A percentile compares a stretch with the other conserved stretches of the same genome.
phyloP scores from a whole-genome alignment of 2,797 vertebrate species.

The Catostomus latipinnis region DNA sequence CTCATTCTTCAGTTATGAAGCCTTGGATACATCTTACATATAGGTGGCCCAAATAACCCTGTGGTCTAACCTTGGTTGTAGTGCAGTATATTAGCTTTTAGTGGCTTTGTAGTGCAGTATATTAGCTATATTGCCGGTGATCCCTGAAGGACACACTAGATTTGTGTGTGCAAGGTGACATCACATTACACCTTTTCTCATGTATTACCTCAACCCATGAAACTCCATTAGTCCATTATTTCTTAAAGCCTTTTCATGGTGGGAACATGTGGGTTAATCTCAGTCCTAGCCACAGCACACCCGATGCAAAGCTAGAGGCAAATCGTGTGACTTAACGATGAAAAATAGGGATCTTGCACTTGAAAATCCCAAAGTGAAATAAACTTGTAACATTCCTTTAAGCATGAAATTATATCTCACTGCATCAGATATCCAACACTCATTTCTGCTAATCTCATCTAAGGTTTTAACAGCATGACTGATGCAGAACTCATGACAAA shows the following conservation, averaged over 20 bases:
- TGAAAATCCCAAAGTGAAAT: slow-evolving; percentile 29
- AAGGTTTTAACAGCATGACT: slow-evolving; percentile 17
- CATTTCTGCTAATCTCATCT: slow-evolving; percentile 31
- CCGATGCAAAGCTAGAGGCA: slow-evolving; percentile 9
- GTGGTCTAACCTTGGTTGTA: slow-evolving; percentile 14
- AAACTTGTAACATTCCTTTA: slow-evolving; percentile 14
- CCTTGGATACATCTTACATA: not conserved
- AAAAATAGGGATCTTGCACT: slow-evolving; percentile 22
- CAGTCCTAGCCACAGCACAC: not conserved
- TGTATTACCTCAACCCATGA: slow-evolving; percentile 3
- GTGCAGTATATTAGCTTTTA: not conserved
- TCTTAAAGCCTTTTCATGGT: not conserved
- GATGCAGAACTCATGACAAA: slow-evolving; percentile 33
- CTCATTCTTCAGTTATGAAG: not conserved
- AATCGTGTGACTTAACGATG: slow-evolving; percentile 27
- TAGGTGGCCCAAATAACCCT: not conserved
- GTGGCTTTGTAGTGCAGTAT: not conserved
- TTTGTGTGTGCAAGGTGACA: not conserved
- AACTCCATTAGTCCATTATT: slow-evolving; percentile 17
- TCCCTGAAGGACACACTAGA: slow-evolving; percentile 21
- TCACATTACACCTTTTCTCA: slow-evolving; percentile 1
- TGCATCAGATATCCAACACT: slow-evolving; percentile 6
- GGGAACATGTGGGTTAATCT: slow-evolving; percentile 17
- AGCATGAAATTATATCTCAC: slow-evolving; percentile 3
- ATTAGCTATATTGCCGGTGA: slow-evolving; percentile 8